Conservation (phyloP, 2,888 invertebrate genomes). For the Rhingia campestris region DNA sequence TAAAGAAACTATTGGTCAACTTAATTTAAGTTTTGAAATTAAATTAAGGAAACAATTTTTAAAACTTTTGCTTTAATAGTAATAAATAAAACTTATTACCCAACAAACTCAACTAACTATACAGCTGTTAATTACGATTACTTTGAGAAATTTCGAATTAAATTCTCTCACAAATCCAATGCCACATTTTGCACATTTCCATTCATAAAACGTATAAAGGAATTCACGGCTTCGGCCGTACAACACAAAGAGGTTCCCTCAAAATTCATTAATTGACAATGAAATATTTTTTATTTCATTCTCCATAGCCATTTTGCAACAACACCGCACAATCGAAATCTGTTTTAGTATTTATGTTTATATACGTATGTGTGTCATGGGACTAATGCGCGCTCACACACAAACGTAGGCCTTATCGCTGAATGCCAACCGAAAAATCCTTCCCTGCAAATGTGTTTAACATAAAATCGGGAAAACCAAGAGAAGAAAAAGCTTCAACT, state of each 20-base stretch:
- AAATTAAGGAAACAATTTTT: too few species aligned
- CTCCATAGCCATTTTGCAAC: conserved; percentile 28
- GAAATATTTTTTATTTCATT: conserved; percentile 42
- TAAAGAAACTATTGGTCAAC: too few species aligned
- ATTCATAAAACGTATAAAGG: conserved; percentile 45
- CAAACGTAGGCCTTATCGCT: conserved; percentile 19
- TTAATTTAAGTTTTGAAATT: too few species aligned
- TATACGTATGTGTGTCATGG: conserved; percentile 5
- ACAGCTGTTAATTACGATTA: background rate
- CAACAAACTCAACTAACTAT: too few species aligned
- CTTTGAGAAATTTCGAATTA: conserved; percentile 2
- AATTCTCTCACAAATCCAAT: conserved; percentile 12
- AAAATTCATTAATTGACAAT: conserved; percentile 60
- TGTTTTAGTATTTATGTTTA: conserved; percentile 23
- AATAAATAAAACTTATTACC: too few species aligned
- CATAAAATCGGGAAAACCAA: conserved; percentile 25
- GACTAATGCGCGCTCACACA: conserved; percentile 26
- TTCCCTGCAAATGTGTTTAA: conserved; percentile 41
- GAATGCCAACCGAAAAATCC: conserved; percentile 40
- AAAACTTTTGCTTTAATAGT: too few species aligned
- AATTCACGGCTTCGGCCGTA: conserved; percentile 29
- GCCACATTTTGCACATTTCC: conserved; percentile 19
- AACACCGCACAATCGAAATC: conserved; percentile 38
- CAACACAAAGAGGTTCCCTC: conserved; percentile 30
- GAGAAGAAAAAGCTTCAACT: conserved; percentile 46